phyloP scores from a whole-genome alignment of 2,113 vertebrate species.

The Lycaon pictus region DNA sequence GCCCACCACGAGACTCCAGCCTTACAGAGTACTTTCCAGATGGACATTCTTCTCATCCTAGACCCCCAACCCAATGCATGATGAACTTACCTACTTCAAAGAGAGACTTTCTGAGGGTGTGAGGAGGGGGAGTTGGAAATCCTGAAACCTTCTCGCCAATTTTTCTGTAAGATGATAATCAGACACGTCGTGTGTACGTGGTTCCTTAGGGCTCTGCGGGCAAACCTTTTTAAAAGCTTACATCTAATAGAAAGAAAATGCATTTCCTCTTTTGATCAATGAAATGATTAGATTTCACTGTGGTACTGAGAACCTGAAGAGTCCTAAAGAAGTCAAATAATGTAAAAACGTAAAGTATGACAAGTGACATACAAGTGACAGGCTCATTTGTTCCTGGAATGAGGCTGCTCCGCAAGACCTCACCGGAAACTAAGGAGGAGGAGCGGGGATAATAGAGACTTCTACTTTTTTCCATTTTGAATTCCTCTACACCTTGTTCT shows the following conservation, averaged over 20 bases:
- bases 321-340: neutral
- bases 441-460: neutral
- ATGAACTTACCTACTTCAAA: neutral
- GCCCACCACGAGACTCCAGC: neutral
- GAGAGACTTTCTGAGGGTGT: neutral
- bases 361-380: neutral
- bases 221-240: neutral
- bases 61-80: neutral
- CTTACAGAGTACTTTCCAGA: neutral
- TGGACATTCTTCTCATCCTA: neutral
- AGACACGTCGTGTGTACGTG: slow-evolving; percentile 24
- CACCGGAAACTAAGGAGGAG: neutral
- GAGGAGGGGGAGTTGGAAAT: neutral
- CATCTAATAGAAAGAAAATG: neutral
- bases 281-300: slow-evolving; percentile 36
- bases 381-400: neutral
- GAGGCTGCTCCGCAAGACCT: neutral
- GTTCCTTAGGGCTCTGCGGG: neutral
- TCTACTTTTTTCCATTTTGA: neutral
- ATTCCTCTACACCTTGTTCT: slow-evolving; percentile 37
- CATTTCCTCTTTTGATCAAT: slow-evolving; percentile 4
- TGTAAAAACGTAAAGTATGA: neutral
- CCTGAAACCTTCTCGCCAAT: neutral
- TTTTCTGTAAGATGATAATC: neutral
- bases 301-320: neutral